These are phyloP conservation scores for Parotocinclus haroldoi DNA, from an alignment of 2,797 vertebrate genomes.

Conservation along the genomic window DNA sequence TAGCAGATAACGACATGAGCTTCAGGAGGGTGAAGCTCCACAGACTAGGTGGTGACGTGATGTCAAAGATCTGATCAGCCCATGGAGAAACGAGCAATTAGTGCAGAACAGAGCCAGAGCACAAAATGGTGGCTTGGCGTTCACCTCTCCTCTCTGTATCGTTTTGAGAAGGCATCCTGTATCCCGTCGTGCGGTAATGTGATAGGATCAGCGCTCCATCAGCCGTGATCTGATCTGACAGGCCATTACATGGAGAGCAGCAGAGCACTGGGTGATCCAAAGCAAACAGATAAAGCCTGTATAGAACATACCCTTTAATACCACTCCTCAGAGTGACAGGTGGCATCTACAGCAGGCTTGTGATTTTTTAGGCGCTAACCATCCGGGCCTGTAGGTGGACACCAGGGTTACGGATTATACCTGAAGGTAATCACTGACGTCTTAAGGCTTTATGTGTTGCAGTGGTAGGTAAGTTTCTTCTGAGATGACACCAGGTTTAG, in stretches of 20 bases:
- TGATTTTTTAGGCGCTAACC: background rate
- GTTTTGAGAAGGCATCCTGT: background rate
- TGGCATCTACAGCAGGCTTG: background rate
- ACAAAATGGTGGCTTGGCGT: conserved; percentile 6
- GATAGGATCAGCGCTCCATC: conserved; percentile 15
- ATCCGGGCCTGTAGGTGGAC: background rate
- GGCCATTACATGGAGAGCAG: conserved; percentile 20
- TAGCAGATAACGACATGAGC: too few relatives aligned
- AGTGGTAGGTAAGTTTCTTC: too few relatives aligned
- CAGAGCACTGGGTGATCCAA: background rate
- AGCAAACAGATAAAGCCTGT: conserved; percentile 2
- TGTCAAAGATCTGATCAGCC: conserved; percentile 10
- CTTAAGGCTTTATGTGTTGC: too few relatives aligned
- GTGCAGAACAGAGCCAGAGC: background rate
- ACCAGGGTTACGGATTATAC: conserved; percentile 8
- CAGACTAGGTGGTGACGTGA: conserved; percentile 7
- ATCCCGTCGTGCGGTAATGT: conserved; percentile 8
- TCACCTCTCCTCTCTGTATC: background rate
- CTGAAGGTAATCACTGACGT: conserved; percentile 20
- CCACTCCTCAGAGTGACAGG: conserved; percentile 10
- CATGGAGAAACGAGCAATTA: conserved; percentile 21
- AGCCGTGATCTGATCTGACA: conserved; percentile 19
- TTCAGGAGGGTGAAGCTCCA: background rate
- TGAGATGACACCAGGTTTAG: too few relatives aligned
- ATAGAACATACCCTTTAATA: background rate